A percentile compares a stretch with the other conserved stretches of the same genome.
These are phyloP conservation scores for Caenorhabditis sinica DNA, from an alignment of 2,888 invertebrate species.

Conservation along the genomic window DNA sequence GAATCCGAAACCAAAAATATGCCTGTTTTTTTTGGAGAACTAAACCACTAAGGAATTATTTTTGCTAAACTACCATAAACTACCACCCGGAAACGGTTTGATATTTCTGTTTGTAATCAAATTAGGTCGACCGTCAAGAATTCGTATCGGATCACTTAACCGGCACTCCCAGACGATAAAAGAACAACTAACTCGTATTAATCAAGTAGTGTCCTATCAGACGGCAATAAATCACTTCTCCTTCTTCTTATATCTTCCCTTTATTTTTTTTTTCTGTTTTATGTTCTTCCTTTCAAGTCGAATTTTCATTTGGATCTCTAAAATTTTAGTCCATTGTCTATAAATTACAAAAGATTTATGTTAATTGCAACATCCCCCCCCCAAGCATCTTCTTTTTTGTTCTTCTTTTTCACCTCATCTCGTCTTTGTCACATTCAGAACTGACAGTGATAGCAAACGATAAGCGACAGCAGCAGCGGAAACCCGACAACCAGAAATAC, in stretches of 20 bases:
- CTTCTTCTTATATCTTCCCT: background rate
- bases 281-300: background rate
- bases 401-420: conserved; percentile 14
- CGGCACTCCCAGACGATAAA: background rate
- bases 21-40: no score
- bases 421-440: conserved; percentile 29
- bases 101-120: background rate
- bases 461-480: conserved; percentile 9
- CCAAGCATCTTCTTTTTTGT: no score
- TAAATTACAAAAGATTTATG: conserved; percentile 58
- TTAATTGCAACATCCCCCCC: conserved; percentile 19
- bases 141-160: conserved; percentile 10
- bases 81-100: conserved; percentile 6
- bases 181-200: conserved; percentile 26
- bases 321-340: background rate
- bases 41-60: background rate
- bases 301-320: conserved; percentile 7
- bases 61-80: background rate
- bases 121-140: conserved; percentile 17
- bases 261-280: background rate
- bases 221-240: conserved; percentile 20
- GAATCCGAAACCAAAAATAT: no score
- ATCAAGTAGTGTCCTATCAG: conserved; percentile 24
- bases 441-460: conserved; percentile 49
- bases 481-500: background rate